Conservation (phyloP, 2,113 vertebrate genomes). For the Mustela nigripes region DNA sequence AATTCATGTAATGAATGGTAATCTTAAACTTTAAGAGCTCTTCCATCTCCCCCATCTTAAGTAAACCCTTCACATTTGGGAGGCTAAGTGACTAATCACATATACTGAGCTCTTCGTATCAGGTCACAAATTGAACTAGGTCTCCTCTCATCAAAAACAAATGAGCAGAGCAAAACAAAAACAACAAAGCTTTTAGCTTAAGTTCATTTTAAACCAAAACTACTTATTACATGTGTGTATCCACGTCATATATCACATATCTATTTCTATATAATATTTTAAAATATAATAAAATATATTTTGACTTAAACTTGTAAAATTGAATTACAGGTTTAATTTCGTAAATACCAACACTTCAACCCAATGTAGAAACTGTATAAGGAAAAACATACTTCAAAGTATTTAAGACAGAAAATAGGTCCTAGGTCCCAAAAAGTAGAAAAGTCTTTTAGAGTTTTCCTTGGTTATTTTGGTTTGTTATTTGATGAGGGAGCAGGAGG, state of each 20-base stretch:
- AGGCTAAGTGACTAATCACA: slow-evolving; percentile 12
- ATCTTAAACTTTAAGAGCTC: background rate
- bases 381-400: slow-evolving; percentile 27
- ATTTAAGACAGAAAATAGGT: slow-evolving; percentile 37
- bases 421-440: background rate
- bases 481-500: no score
- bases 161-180: slow-evolving; percentile 10
- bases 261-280: background rate
- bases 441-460: background rate
- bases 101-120: background rate
- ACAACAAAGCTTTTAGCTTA: background rate
- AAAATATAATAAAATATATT: slow-evolving; percentile 54
- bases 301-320: slow-evolving; percentile 22
- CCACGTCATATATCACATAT: no score
- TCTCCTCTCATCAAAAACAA: background rate
- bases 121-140: slow-evolving; percentile 11
- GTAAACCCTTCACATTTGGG: background rate
- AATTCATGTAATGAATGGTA: no score
- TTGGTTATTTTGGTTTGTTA: slow-evolving; percentile 29
- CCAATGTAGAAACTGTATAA: background rate
- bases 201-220: slow-evolving; percentile 46
- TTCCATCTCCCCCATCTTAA: background rate
- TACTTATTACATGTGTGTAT: background rate
- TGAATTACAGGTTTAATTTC: background rate
- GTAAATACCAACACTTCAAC: background rate